Evolutionary conservation across 2,888 invertebrate genomes (phyloP), one percentile per base, ranked within the genome.

Genomic region (Pseudanteris insignis): DNA sequence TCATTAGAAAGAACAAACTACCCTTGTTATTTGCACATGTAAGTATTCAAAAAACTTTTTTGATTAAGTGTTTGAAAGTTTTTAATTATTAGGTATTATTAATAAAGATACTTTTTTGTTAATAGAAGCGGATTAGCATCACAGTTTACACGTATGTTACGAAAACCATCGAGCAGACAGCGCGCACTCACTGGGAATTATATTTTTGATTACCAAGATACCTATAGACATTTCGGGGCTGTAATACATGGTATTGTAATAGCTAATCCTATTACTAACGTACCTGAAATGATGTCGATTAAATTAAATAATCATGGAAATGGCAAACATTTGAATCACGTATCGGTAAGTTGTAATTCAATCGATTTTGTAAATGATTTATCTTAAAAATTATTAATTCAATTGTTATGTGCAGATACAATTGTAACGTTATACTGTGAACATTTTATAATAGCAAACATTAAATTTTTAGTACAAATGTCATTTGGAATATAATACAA

Each of bases 181-280:
- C 85, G 84, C 67, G 87, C 89, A 84, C 85, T 87, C 0, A 89
- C 89, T 0, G 89, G 88, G 15, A 89, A 89, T 76, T 88, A 88
- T 70, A 83, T 90, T 48, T 83, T 89, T 65, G 89, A 88, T 60
- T 86, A 86, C 67, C 85, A 86, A n/a, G 86, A 88, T 67, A 84
- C 84, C 0, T 84, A 84, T 24, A 81, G 84, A 54, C 84, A 85
- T 36, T 85, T 85, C 53, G 86, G 86, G 0, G 83, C 85, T 1
- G 81, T 86, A 80, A 67, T 86, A 10, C 85, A 86, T 66, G 81
- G 86, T 13, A 80, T 89, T 59, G 82, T 86, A 5, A 84, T 89
- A 2, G 89, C 88, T 0, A 88, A 89, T 71, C 83, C 85, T 0
- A 80, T 83, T 25, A 87, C 88, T 0, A 87, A 88, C 18, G 80